phyloP scores from a whole-genome alignment of 1,140 invertebrate species.

The Pogonomyrmex barbatus region DNA sequence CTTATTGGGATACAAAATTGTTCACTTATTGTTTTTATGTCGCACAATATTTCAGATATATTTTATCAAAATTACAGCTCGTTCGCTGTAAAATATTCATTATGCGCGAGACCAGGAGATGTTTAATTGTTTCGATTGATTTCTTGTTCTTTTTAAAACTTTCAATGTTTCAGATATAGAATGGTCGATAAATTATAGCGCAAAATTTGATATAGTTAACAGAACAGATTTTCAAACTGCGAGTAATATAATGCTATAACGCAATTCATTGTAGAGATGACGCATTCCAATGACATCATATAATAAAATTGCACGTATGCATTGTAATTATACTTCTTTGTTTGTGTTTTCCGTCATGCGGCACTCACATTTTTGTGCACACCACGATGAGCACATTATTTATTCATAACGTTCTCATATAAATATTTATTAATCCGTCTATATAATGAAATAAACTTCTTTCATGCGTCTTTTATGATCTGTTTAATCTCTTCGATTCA shows the following conservation, averaged over 20 bases:
- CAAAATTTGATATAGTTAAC: conserved; percentile 2
- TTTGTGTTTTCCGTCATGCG: conserved; percentile 34
- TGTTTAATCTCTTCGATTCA: conserved; percentile 28
- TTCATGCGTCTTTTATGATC: conserved; percentile 29
- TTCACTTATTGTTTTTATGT: not conserved
- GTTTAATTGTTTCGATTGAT: not conserved
- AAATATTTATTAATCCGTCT: conserved; percentile 51
- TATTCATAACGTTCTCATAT: conserved; percentile 44
- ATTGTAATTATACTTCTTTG: conserved; percentile 48
- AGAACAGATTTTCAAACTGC: not conserved
- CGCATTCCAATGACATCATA: conserved; percentile 51
- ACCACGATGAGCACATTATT: not conserved
- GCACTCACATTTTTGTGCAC: conserved; percentile 4
- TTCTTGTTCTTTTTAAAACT: not conserved
- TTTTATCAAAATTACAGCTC: no score
- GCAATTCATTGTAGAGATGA: conserved; percentile 43
- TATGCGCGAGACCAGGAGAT: not conserved
- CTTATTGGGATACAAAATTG: not conserved
- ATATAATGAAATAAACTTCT: conserved; percentile 34
- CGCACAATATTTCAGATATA: not conserved
- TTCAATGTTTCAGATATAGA: not conserved
- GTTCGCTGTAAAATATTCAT: no score
- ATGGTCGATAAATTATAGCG: not conserved
- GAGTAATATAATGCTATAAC: conserved; percentile 5
- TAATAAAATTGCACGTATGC: conserved; percentile 32